Evolutionary conservation across 2,888 invertebrate species (phyloP).

Genomic region (Noctua janthe): DNA sequence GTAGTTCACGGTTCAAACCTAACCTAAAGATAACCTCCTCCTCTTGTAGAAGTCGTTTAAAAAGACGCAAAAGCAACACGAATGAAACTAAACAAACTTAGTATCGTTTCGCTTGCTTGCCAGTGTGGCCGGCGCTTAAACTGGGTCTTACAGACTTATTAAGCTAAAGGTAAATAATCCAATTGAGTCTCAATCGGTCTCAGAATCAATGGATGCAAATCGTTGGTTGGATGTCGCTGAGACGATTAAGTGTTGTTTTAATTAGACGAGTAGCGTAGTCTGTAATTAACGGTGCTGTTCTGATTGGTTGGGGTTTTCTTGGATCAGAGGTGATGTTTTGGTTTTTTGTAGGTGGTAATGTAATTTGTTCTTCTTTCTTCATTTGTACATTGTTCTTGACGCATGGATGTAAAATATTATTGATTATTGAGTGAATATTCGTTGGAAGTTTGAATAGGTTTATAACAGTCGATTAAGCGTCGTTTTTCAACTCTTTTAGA

Average conservation of each 20-base stretch:
- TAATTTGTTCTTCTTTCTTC: neutral
- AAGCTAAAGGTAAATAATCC: conserved; percentile 55
- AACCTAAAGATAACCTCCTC: neutral
- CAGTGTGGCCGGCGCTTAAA: neutral
- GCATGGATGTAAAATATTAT: neutral
- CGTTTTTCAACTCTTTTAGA: too few relatives aligned
- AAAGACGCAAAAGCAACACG: neutral
- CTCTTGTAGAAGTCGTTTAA: neutral
- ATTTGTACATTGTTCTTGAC: neutral
- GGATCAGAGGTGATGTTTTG: neutral
- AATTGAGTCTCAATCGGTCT: conserved; percentile 46
- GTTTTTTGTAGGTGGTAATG: too few relatives aligned
- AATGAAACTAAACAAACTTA: neutral
- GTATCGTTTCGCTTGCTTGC: neutral
- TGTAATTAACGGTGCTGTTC: conserved; percentile 23
- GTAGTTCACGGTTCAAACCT: neutral
- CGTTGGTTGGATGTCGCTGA: conserved; percentile 42
- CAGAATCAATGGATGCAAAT: conserved; percentile 64
- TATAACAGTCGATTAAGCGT: too few relatives aligned
- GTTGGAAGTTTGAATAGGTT: too few relatives aligned
- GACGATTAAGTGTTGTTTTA: conserved; percentile 46
- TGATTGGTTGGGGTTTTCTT: conserved; percentile 26
- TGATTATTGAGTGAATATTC: too few relatives aligned
- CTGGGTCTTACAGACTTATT: conserved; percentile 48
- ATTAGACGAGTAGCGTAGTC: conserved; percentile 39